Evolutionary conservation across 2,113 vertebrate species (phyloP).

Genomic region (Zapus hudsonius): DNA sequence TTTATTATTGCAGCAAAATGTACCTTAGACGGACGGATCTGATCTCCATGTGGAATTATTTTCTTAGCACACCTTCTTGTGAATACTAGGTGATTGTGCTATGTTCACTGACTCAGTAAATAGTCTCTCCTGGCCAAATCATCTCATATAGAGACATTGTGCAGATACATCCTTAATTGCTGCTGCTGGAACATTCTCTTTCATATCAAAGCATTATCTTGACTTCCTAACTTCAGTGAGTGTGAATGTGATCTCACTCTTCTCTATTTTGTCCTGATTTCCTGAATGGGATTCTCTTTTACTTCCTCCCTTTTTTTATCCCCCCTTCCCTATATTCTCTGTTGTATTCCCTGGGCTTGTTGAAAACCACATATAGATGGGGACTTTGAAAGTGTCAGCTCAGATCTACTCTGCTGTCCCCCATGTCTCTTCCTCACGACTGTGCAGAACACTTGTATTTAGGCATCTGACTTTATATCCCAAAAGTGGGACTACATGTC

Average conservation of each 20-base stretch:
- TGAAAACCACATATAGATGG: not conserved
- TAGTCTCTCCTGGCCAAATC: not conserved
- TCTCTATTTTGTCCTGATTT: not conserved
- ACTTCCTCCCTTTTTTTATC: not conserved
- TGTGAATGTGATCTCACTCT: too few species aligned
- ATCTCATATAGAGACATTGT: fast-evolving
- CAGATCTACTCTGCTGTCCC: not conserved
- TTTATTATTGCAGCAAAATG: not conserved
- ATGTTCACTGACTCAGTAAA: not conserved
- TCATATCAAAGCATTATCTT: not conserved
- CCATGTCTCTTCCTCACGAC: not conserved
- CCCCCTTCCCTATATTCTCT: fast-evolving
- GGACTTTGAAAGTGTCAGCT: not conserved
- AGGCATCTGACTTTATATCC: not conserved
- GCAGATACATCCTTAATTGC: not conserved
- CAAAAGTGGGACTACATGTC: not conserved
- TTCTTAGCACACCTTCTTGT: not conserved
- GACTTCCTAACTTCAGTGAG: not conserved
- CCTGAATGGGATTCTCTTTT: not conserved
- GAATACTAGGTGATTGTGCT: not conserved
- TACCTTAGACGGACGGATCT: not conserved
- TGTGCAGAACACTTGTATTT: not conserved
- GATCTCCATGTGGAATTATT: not conserved
- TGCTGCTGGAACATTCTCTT: not conserved
- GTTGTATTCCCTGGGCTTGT: not conserved